Conservation (phyloP, 2,797 vertebrate genomes). For the Lepus townsendii region DNA sequence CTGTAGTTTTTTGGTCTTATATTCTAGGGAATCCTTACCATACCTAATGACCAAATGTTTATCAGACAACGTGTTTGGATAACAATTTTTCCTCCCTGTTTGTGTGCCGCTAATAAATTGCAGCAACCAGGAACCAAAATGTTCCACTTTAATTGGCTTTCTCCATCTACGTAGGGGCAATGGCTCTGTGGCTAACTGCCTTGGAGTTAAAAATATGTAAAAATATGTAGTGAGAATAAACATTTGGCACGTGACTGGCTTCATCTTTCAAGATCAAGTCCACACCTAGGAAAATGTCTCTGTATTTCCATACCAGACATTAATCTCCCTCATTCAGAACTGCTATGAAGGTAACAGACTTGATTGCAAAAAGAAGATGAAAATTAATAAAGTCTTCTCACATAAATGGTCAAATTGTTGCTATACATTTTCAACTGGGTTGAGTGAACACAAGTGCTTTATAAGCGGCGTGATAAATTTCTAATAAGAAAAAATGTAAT, state of each 20-base stretch:
- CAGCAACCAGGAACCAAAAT: background rate
- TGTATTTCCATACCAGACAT: background rate
- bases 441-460: constrained; percentile 43
- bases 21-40: background rate
- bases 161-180: background rate
- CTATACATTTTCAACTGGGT: constrained; percentile 33
- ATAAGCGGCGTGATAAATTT: constrained; percentile 24
- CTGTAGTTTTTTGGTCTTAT: background rate
- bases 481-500: constrained; percentile 48
- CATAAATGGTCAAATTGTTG: constrained; percentile 8
- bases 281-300: constrained; percentile 7
- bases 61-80: background rate
- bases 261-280: constrained; percentile 27
- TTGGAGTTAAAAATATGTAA: background rate
- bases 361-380: background rate
- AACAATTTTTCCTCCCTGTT: background rate
- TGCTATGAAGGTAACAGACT: background rate
- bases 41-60: background rate
- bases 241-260: background rate
- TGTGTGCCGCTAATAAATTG: background rate
- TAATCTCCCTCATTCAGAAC: background rate
- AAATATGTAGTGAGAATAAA: background rate
- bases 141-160: background rate
- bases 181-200: background rate
- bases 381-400: constrained; percentile 20